These are phyloP conservation scores for Sylvicola fuscatus DNA, from an alignment of 2,888 invertebrate species.

Conservation along the genomic window DNA sequence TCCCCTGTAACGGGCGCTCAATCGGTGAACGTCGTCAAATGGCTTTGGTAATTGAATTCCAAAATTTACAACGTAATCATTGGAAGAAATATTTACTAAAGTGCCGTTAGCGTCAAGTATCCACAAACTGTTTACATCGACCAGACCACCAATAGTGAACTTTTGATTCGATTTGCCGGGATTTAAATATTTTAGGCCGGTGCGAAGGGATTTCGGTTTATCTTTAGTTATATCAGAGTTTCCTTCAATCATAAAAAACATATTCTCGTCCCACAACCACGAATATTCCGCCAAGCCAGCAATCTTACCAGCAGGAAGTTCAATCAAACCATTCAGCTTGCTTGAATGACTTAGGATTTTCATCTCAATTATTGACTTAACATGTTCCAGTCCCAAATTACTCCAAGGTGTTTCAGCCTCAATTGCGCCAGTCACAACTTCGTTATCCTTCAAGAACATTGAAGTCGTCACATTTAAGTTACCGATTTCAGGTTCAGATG, in stretches of 20 bases:
- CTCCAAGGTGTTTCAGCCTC: conserved; percentile 21
- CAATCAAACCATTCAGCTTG: conserved; percentile 7
- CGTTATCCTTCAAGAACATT: conserved; percentile 11
- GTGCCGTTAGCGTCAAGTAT: conserved; percentile 30
- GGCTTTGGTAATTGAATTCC: conserved; percentile 32
- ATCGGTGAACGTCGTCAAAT: conserved; percentile 31
- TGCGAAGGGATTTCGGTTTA: conserved; percentile 24
- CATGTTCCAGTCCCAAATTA: conserved; percentile 18
- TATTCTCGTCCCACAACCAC: conserved; percentile 34
- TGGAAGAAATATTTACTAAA: conserved; percentile 18
- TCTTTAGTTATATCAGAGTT: conserved; percentile 19
- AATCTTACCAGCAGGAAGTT: conserved; percentile 15
- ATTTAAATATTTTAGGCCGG: conserved; percentile 31
- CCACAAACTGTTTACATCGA: conserved; percentile 35
- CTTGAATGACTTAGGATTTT: too few species aligned
- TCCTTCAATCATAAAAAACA: conserved; percentile 27
- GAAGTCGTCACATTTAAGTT: conserved; percentile 19
- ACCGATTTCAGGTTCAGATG: conserved; percentile 18
- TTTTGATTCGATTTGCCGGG: conserved; percentile 26
- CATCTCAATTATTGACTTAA: conserved; percentile 15
- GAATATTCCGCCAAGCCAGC: conserved; percentile 23
- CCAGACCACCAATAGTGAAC: conserved; percentile 4
- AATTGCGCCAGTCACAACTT: conserved; percentile 14
- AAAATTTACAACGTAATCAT: conserved; percentile 26
- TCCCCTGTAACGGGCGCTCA: conserved; percentile 23